Evolutionary conservation across 2,888 invertebrate species (phyloP), one percentile per base, ranked within the genome.

Genomic region (Dioctria linearis): DNA sequence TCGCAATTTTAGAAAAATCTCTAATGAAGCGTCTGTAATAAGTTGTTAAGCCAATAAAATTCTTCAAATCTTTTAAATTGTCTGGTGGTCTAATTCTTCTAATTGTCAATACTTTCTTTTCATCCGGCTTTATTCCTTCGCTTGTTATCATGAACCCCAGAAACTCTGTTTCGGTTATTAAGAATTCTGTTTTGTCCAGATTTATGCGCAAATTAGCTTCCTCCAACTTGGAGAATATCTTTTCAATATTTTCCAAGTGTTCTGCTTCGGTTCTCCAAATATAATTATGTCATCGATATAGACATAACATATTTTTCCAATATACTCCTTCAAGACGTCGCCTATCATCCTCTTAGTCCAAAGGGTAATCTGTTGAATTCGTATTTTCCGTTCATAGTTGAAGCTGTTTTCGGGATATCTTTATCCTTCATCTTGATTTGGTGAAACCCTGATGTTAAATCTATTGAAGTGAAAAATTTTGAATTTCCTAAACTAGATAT

Each of bases 231-330:
- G 11, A 40, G 11, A 65, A 65, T 65, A 39, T 40, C n/a, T 9
- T n/a, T 39, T 39, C 42, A 11, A 65, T 65, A 65, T 65, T 65
- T 65, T 40, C 40, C 25, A 54, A 54, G 54, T 6, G 39, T 65
- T 65, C 65, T 40, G 39, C 39, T 39, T 65, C 37, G 3, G 37
- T 6, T 37, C 8, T 37, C 61, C 37, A 46, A 46, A 46, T 46
- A 46, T 46, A 46, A 46, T 46, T 46, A 46, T 46, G 9, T 46
- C 49, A 2, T 46, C 49, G 49, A 84, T 83, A 54, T 83, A 82
- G 5, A 83, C 82, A 37, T 84, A 83, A 42, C 82, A 83, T 9
- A 79, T 78, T 40, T 25, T 80, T 0, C 82, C 81, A 37, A 84
- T 83, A 25, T 63, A 63, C 51, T 78, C 78, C 63, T 61, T 81